These are phyloP conservation scores for Melitaea cinxia DNA, from an alignment of 1,140 invertebrate species.

Conservation along the genomic window DNA sequence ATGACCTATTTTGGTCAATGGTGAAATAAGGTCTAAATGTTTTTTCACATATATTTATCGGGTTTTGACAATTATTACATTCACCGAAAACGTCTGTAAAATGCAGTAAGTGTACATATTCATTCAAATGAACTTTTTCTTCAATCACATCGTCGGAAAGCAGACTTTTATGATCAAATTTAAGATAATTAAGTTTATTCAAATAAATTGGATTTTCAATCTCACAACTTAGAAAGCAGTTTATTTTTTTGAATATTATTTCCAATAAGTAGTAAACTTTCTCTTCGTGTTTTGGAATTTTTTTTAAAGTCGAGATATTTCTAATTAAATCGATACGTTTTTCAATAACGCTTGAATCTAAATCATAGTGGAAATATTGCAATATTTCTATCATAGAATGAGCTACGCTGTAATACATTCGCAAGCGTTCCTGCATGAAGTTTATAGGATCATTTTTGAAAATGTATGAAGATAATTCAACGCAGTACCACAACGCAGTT, in stretches of 20 bases:
- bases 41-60: slow-evolving; percentile 36
- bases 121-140: slow-evolving; percentile 37
- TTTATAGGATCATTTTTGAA: slow-evolving; percentile 43
- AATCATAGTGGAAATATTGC: slow-evolving; percentile 38
- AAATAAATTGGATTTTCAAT: slow-evolving; percentile 40
- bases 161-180: slow-evolving; percentile 41
- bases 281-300: slow-evolving; percentile 32
- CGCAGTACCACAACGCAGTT: slow-evolving; percentile 50
- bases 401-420: slow-evolving; percentile 37
- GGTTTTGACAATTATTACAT: not conserved
- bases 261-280: slow-evolving; percentile 42
- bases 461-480: slow-evolving; percentile 44
- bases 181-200: slow-evolving; percentile 44
- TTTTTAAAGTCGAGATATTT: slow-evolving; percentile 43
- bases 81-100: slow-evolving; percentile 3
- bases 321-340: slow-evolving; percentile 42
- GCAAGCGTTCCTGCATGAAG: slow-evolving; percentile 41
- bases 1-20: slow-evolving; percentile 38
- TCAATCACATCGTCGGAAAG: slow-evolving; percentile 34
- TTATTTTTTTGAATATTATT: slow-evolving; percentile 40
- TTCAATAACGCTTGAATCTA: slow-evolving; percentile 40
- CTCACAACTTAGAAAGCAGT: slow-evolving; percentile 43
- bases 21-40: slow-evolving; percentile 43
- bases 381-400: slow-evolving; percentile 48
- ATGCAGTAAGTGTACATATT: slow-evolving; percentile 41